These are phyloP conservation scores for Nibea albiflora DNA, from an alignment of 2,113 vertebrate species.

Conservation along the genomic window DNA sequence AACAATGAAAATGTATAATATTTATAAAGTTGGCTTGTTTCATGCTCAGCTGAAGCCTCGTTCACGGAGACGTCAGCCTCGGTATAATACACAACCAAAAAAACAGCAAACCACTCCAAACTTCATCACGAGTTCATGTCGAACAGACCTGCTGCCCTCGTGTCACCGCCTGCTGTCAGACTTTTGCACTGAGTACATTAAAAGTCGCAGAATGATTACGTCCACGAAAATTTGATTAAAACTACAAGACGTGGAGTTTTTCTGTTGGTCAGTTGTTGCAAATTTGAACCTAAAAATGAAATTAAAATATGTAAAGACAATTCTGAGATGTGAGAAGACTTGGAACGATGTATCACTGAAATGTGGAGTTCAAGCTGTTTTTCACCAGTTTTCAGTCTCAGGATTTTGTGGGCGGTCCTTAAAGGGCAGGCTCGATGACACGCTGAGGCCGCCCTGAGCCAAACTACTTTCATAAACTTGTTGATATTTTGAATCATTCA, in stretches of 20 bases:
- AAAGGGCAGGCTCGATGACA: too few relatives aligned
- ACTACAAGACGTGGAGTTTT: not conserved
- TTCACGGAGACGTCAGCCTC: constrained; percentile 40
- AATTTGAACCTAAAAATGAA: not conserved
- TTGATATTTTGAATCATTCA: too few relatives aligned
- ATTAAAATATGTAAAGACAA: too few relatives aligned
- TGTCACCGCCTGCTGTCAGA: rapidly evolving
- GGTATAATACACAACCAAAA: constrained; percentile 67
- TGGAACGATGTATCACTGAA: too few relatives aligned
- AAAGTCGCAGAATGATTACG: not conserved
- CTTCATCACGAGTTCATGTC: not conserved
- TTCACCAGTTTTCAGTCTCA: too few relatives aligned
- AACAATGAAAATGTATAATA: constrained; percentile 77
- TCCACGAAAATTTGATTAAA: not conserved
- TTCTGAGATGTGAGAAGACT: too few relatives aligned
- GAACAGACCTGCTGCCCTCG: not conserved
- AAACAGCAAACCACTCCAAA: constrained; percentile 33
- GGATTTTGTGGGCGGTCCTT: too few relatives aligned
- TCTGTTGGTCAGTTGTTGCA: not conserved
- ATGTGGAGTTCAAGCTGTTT: too few relatives aligned
- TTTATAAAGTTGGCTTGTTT: constrained; percentile 80
- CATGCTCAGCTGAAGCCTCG: constrained; percentile 76
- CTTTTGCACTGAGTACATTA: not conserved
- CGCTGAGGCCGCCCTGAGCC: too few relatives aligned
- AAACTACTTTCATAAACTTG: too few relatives aligned